These are phyloP conservation scores for Volucella zonaria DNA, from an alignment of 2,888 invertebrate genomes.

Conservation along the genomic window DNA sequence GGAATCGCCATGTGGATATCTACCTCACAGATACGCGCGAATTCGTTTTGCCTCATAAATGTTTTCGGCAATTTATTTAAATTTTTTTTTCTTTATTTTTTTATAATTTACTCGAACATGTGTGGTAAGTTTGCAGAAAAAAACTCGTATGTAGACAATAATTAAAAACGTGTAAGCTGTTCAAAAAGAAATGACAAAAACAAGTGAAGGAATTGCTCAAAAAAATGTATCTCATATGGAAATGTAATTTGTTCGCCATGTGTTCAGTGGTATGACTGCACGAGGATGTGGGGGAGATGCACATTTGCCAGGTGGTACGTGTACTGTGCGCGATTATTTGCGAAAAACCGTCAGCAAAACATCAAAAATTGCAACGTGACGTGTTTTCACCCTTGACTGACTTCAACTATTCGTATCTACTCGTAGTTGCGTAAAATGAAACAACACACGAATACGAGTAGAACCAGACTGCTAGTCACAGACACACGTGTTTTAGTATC, in stretches of 20 bases:
- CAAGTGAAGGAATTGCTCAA: slow-evolving; percentile 10
- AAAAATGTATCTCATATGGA: slow-evolving; percentile 37
- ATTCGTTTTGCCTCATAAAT: slow-evolving; percentile 28
- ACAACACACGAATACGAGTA: neutral
- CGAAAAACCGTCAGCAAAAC: slow-evolving; percentile 51
- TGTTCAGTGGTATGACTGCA: slow-evolving; percentile 37
- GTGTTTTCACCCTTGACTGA: slow-evolving; percentile 11
- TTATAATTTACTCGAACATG: slow-evolving; percentile 36
- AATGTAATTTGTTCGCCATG: slow-evolving; percentile 58
- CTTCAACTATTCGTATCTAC: no score
- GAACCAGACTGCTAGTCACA: no score
- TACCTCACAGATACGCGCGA: slow-evolving; percentile 31
- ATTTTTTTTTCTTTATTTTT: slow-evolving; percentile 2
- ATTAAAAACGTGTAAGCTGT: slow-evolving; percentile 29
- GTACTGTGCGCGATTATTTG: slow-evolving; percentile 8
- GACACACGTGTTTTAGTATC: no score
- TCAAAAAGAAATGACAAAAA: slow-evolving; percentile 2
- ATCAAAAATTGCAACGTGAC: slow-evolving; percentile 2
- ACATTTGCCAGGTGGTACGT: slow-evolving; percentile 5
- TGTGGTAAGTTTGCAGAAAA: slow-evolving; percentile 19
- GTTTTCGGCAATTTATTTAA: slow-evolving; percentile 8
- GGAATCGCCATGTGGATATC: slow-evolving; percentile 42
- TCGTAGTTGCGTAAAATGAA: slow-evolving; percentile 33
- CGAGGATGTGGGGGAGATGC: slow-evolving; percentile 7
- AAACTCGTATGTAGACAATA: slow-evolving; percentile 30